Evolutionary conservation across 2,888 invertebrate genomes (phyloP), one percentile per base, ranked within the genome.

Genomic region (Hirtodrosophila confusa): DNA sequence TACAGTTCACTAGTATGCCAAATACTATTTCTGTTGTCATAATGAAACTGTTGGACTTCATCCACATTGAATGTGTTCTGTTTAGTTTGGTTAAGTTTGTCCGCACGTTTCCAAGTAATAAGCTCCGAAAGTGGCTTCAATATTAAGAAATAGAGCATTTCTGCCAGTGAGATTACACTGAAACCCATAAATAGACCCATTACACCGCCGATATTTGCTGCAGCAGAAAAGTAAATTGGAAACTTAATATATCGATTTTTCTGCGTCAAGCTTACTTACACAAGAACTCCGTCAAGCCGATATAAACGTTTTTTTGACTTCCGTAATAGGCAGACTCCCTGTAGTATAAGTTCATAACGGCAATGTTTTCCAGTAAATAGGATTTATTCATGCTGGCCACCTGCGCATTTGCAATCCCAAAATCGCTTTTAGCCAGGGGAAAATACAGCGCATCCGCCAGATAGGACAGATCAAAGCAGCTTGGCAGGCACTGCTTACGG

Each of bases 141-240:
- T 0, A 94, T 93, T 10, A 94, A 67, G 82, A 94, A 96, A 90
- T 96, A 97, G 2, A 95, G 49, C 12, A 96, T 93, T 91, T 97
- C 97, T 27, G 96, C 94, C 0, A 94, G 92, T 54, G 96, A 96
- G 88, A 97, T 93, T 79, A 96, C 94, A 86, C 96, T 96, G 90
- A 97, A 96, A 0, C 96, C 96, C 89, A 90, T 77, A 89, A 96
- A 96, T 0, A 97, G 92, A 0, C 96, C 96, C 31, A 97, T 92
- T 2, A 97, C 92, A 4, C 96, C 96, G 10, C 96, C 96, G 0
- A 95, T 95, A 87, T 95, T 96, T 0, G 96, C 96, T 96, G 91
- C 40, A 93, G 93, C 49, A 4, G 29, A 41, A 43, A 37, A 10
- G 0, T 2, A 5, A 39, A 17, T 31, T 11, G 5, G 39, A 23